Conservation (phyloP, 2,888 invertebrate genomes). For the Lycaena phlaeas region DNA sequence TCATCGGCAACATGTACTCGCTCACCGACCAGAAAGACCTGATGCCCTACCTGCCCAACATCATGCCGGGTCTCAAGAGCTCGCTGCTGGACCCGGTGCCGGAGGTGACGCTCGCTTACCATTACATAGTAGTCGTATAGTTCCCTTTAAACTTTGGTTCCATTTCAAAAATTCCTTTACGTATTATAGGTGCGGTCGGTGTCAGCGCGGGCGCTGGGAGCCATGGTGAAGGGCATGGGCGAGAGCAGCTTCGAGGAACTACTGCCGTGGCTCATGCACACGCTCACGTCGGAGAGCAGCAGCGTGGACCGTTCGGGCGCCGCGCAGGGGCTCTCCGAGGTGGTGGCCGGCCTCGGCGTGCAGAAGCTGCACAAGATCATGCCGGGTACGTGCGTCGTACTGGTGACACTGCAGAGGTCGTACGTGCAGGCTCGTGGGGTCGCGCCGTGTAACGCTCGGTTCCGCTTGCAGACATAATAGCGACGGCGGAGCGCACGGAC, state of each 20-base stretch:
- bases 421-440: too few species aligned
- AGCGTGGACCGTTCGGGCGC: conserved; percentile 97
- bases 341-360: conserved; percentile 95
- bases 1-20: conserved; percentile 99
- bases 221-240: conserved; percentile 98
- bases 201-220: conserved; percentile 95
- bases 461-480: conserved; percentile 83
- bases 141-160: too few species aligned
- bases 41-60: conserved; percentile 94
- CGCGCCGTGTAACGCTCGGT: background rate
- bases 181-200: conserved; percentile 93
- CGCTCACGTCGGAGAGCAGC: conserved; percentile 93
- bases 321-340: conserved; percentile 97
- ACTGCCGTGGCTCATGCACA: conserved; percentile 98
- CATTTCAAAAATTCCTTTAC: too few species aligned
- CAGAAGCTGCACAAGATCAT: conserved; percentile 96
- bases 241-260: conserved; percentile 96
- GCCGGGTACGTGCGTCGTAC: conserved; percentile 75
- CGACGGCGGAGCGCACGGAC: conserved; percentile 92
- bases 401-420: too few species aligned
- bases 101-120: conserved; percentile 75
- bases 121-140: too few species aligned
- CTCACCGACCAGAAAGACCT: conserved; percentile 99
- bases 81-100: conserved; percentile 98
- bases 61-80: conserved; percentile 96